Evolutionary conservation across 92 coral and sea anemone species (phyloP).

Genomic region (Paramuricea clavata): DNA sequence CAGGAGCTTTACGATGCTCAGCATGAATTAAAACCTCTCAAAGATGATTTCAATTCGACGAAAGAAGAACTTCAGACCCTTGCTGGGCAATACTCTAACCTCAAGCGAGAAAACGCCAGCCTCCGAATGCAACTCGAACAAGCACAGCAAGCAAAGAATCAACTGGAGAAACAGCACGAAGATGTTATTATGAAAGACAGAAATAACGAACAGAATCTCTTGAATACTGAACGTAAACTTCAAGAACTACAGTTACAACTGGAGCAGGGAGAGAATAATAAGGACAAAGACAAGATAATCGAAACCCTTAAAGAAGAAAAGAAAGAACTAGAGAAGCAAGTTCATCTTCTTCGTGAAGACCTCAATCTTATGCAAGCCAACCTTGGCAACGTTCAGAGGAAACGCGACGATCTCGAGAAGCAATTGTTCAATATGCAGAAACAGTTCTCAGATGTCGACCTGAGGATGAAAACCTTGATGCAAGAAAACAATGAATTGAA

Average conservation of each 20-base stretch:
- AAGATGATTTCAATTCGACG: slow-evolving; percentile 76
- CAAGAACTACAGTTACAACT: slow-evolving; percentile 86
- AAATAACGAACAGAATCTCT: slow-evolving; percentile 60
- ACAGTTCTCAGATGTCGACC: slow-evolving; percentile 83
- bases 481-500: slow-evolving; percentile 96
- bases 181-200: slow-evolving; percentile 79
- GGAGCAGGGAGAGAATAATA: slow-evolving; percentile 86
- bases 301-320: slow-evolving; percentile 86
- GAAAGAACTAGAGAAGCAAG: slow-evolving; percentile 82
- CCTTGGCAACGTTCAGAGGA: slow-evolving; percentile 77
- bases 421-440: slow-evolving; percentile 85
- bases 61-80: slow-evolving; percentile 69
- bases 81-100: slow-evolving; percentile 66
- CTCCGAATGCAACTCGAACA: slow-evolving; percentile 79
- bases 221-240: slow-evolving; percentile 66
- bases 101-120: slow-evolving; percentile 65
- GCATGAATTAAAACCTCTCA: slow-evolving; percentile 70
- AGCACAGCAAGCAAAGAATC: slow-evolving; percentile 72
- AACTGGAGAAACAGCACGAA: slow-evolving; percentile 76
- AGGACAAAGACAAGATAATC: slow-evolving; percentile 80
- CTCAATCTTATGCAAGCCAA: slow-evolving; percentile 79
- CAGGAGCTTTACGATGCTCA: slow-evolving; percentile 75
- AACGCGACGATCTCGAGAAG: slow-evolving; percentile 87
- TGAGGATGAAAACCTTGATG: slow-evolving; percentile 75
- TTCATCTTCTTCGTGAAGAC: slow-evolving; percentile 91